Percentiles rank a stretch among this genome's conserved stretches.
These are phyloP conservation scores for Aromia moschata DNA, from an alignment of 2,888 invertebrate genomes.

Conservation along the genomic window DNA sequence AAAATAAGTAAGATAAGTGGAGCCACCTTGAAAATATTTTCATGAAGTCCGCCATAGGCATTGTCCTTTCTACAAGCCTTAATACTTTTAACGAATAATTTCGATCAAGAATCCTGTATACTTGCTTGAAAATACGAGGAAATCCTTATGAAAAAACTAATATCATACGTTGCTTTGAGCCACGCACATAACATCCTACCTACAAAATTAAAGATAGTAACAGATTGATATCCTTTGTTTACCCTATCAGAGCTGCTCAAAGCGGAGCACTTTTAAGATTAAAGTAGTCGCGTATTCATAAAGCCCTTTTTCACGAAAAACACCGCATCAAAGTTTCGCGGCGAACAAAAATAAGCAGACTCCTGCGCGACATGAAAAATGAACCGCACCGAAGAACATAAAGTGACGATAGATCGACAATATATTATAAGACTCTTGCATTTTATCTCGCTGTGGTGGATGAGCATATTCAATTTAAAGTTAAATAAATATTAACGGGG, in stretches of 20 bases:
- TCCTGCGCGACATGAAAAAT: slow-evolving; percentile 39
- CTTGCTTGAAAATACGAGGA: too few species aligned
- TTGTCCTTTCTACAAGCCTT: too few species aligned
- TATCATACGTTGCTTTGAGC: slow-evolving; percentile 8
- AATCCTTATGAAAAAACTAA: too few species aligned
- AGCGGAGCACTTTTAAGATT: slow-evolving; percentile 35
- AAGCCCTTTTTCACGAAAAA: slow-evolving; percentile 31
- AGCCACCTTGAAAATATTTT: too few species aligned
- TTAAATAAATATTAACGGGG: too few species aligned
- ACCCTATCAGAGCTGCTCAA: slow-evolving; percentile 28
- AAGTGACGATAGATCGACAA: slow-evolving; percentile 43
- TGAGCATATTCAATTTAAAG: too few species aligned
- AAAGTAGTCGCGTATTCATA: slow-evolving; percentile 35
- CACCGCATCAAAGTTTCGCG: slow-evolving; percentile 22
- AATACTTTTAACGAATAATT: too few species aligned
- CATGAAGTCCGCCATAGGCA: too few species aligned
- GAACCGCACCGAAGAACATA: slow-evolving; percentile 35
- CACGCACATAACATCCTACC: slow-evolving; percentile 11
- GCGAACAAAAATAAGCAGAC: slow-evolving; percentile 38
- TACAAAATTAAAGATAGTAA: slow-evolving; percentile 23
- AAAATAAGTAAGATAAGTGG: too few species aligned
- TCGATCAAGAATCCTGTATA: too few species aligned
- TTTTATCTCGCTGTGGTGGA: slow-evolving; percentile 5
- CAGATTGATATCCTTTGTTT: slow-evolving; percentile 32
- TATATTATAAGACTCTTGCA: slow-evolving; percentile 27